Evolutionary conservation across 2,888 invertebrate genomes (phyloP), one percentile per base, ranked within the genome.

Genomic region (Epistrophella euchroma): DNA sequence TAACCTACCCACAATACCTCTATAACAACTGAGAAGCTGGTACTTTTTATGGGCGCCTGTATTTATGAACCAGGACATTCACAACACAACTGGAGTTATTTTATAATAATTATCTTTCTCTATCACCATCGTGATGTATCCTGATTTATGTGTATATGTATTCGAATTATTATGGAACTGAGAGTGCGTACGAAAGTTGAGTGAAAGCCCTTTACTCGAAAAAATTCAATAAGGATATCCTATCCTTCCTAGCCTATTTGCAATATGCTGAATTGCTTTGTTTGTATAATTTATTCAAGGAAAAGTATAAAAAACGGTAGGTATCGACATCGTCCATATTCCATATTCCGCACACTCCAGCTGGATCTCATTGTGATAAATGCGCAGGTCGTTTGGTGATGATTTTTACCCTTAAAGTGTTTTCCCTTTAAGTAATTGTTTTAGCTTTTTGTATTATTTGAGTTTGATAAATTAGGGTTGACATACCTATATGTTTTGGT

Each of bases 201-300:
- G 56, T 56, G 56, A 32, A 56, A 56, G 13, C 17, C 28, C 25
- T 56, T 56, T 35, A 56, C 56, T 56, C 56, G 2, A 56, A 56
- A 32, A 56, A 56, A 32, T 56, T 35, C 32, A 56, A 56, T 56
- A 56, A 56, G 56, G 56, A 56, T 56, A 56, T 32, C 9, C 17
- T 11, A 17, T 9, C 4, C 9, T 55, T 32, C 9, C 17, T 11
- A 17, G n/a, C 4, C 9, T 55, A 10, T 28, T n/a, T 32, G 17
- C 2, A 56, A 56, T 35, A 56, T 56, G 56, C 56, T 56, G 56
- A 56, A 56, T 56, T 56, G 56, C 32, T 35, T 56, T 56, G 52
- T 32, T 10, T 17, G 32, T 35, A 35, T 35, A 56, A 32, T 56
- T 56, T 56, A 56, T 56, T 56, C 32, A 35, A 35, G 17, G 17